Percentiles rank a stretch among this genome's conserved stretches.
Evolutionary conservation across 2,797 vertebrate genomes (phyloP).

Genomic region (Dryobates pubescens): DNA sequence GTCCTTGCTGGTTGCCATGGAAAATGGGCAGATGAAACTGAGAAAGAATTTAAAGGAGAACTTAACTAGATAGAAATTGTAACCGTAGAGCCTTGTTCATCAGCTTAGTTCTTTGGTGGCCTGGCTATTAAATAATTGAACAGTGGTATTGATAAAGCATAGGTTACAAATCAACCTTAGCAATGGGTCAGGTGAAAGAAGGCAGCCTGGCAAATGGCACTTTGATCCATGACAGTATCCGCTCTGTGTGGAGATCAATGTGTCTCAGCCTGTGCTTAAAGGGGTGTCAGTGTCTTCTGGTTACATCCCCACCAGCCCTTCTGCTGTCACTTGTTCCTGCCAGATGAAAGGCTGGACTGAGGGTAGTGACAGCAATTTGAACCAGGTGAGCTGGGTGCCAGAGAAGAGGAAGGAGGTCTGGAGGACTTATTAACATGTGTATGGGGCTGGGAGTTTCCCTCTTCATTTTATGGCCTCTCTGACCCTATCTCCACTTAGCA

Average conservation of each 20-base stretch:
- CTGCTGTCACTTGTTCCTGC: neutral
- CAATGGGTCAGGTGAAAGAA: neutral
- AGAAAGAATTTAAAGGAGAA: conserved; percentile 12
- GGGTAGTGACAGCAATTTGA: neutral
- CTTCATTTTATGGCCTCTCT: neutral
- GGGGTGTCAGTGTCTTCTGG: neutral
- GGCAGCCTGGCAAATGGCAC: neutral
- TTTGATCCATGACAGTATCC: neutral
- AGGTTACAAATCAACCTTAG: neutral
- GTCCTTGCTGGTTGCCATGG: conserved; percentile 22
- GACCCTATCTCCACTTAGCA: conserved; percentile 22
- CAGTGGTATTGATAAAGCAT: neutral
- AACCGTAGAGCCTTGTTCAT: neutral
- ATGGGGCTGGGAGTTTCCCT: neutral
- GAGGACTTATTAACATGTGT: accelerated
- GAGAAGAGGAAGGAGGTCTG: neutral
- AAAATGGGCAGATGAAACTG: conserved; percentile 17
- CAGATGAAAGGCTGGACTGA: neutral
- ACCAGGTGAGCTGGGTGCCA: neutral
- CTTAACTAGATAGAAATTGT: neutral
- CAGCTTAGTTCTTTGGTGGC: neutral
- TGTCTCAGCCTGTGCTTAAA: accelerated
- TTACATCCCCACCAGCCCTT: accelerated
- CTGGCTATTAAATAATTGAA: neutral
- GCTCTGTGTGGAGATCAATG: neutral